Conservation (phyloP, 2,888 invertebrate genomes). For the Orthosia gracilis region DNA sequence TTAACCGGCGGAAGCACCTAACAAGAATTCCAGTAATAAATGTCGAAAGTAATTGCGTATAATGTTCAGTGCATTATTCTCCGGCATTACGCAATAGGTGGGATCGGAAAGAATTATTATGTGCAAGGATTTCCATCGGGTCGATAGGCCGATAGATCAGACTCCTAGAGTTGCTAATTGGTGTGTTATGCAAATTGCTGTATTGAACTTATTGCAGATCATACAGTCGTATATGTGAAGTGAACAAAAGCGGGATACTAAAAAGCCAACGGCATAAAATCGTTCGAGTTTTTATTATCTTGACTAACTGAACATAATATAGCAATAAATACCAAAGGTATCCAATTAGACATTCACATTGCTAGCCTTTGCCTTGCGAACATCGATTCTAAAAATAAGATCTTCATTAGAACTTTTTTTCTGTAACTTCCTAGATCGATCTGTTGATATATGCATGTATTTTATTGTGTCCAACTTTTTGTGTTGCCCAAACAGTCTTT, state of each 20-base stretch:
- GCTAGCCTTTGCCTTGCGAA: neutral
- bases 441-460: neutral
- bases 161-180: constrained; percentile 3
- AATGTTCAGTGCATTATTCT: constrained; percentile 20
- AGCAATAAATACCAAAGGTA: neutral
- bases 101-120: constrained; percentile 6
- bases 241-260: neutral
- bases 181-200: neutral
- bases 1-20: constrained; percentile 63
- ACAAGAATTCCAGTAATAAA: constrained; percentile 56
- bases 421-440: constrained; percentile 3
- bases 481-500: constrained; percentile 15
- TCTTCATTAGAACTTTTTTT: constrained; percentile 26
- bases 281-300: neutral
- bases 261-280: neutral
- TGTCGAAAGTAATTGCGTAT: constrained; percentile 49
- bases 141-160: neutral
- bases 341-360: constrained; percentile 12
- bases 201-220: neutral
- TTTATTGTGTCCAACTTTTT: constrained; percentile 35
- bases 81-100: constrained; percentile 12
- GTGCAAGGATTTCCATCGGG: constrained; percentile 1
- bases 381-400: constrained; percentile 4
- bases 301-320: neutral
- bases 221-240: neutral